These are phyloP conservation scores for Actinopyga echinites DNA, from an alignment of 53 echinoderm and acorn worm genomes.

Conservation along the genomic window DNA sequence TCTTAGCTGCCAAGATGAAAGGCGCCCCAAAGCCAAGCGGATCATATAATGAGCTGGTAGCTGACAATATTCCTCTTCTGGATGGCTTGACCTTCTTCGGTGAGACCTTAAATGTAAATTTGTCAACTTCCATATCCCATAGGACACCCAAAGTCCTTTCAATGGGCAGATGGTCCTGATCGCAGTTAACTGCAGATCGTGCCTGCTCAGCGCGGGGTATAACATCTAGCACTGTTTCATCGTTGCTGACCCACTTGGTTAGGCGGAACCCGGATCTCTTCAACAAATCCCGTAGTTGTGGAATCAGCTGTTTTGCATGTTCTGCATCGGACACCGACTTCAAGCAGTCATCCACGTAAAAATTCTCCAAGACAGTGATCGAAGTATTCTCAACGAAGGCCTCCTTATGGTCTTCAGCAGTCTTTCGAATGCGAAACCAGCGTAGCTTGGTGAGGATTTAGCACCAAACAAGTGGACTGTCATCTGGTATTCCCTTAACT, in stretches of 20 bases:
- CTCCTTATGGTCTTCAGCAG: background rate
- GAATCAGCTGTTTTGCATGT: no score
- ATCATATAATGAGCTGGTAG: conserved; percentile 61
- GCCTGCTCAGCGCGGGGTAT: background rate
- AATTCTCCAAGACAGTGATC: no score
- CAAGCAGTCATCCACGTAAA: no score
- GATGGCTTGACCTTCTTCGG: conserved; percentile 30
- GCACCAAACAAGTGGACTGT: conserved; percentile 36
- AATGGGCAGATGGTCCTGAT: conserved; percentile 56
- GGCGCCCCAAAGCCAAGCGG: conserved; percentile 57
- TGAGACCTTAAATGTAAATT: conserved; percentile 43
- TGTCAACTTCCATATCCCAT: conserved; percentile 54
- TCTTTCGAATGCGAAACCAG: conserved; percentile 31
- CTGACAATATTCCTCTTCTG: conserved; percentile 63
- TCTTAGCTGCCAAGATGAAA: no score
- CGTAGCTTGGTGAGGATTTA: conserved; percentile 40
- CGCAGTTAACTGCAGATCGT: conserved; percentile 44
- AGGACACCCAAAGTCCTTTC: conserved; percentile 59
- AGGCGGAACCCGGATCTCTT: no score
- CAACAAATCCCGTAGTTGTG: no score
- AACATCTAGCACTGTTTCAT: no score
- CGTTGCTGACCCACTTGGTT: no score
- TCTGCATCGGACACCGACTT: no score
- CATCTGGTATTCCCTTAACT: conserved; percentile 28
- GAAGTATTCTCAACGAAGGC: no score